A percentile compares a stretch with the other conserved stretches of the same genome.
Conservation (phyloP, 2,797 vertebrate genomes). For the Acrossocheilus fasciatus region DNA sequence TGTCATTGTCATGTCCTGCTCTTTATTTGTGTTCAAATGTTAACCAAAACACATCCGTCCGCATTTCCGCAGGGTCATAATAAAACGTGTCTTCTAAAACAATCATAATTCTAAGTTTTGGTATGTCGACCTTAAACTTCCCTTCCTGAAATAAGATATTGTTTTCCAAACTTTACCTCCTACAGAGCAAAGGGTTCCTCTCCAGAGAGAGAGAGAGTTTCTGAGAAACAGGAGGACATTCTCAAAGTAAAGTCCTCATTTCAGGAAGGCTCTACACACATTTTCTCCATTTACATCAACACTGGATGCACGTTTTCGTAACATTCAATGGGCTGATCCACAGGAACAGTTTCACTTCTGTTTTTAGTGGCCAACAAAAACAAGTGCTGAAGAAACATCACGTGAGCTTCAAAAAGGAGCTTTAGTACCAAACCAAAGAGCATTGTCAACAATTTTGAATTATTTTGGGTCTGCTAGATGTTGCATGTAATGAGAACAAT, state of each 20-base stretch:
- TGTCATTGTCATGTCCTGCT: background rate
- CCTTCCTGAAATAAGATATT: conserved; percentile 38
- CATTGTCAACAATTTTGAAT: background rate
- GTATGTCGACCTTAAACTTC: background rate
- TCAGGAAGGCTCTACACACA: conserved; percentile 12
- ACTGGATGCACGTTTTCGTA: background rate
- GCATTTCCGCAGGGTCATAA: conserved; percentile 7
- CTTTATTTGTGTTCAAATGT: background rate
- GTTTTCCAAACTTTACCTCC: conserved; percentile 48
- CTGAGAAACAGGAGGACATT: conserved; percentile 31
- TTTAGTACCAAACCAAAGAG: background rate
- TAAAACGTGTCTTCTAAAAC: conserved; percentile 2
- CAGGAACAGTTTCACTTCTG: conserved; percentile 1
- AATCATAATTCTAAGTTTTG: conserved; percentile 3
- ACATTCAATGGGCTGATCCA: background rate
- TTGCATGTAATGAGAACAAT: background rate
- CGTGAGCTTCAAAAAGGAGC: background rate
- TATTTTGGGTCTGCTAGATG: too few relatives aligned
- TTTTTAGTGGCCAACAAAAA: conserved; percentile 2
- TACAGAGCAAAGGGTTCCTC: conserved; percentile 1
- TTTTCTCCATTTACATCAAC: conserved; percentile 22
- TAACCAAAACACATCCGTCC: background rate
- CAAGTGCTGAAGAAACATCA: background rate
- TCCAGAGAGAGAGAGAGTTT: conserved; percentile 15
- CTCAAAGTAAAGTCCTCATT: background rate